These are phyloP conservation scores for Burhinus bistriatus DNA, from an alignment of 2,113 vertebrate genomes.

Conservation along the genomic window DNA sequence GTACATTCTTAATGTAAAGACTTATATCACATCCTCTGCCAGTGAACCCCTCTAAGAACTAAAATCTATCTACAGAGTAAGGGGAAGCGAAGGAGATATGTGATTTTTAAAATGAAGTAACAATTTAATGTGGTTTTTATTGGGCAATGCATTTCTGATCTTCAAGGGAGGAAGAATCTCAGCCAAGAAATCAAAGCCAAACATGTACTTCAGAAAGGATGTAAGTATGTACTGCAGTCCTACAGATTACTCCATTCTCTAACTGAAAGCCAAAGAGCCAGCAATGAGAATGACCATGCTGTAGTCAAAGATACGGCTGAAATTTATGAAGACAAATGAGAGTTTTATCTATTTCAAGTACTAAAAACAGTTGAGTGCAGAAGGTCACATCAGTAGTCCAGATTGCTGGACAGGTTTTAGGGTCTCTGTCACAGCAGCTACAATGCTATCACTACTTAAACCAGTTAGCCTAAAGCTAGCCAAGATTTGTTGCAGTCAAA, in stretches of 20 bases:
- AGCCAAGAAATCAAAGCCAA: background rate
- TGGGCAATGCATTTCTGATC: background rate
- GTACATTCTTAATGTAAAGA: background rate
- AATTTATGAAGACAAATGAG: background rate
- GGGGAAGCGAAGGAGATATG: background rate
- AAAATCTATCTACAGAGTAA: background rate
- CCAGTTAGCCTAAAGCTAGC: background rate
- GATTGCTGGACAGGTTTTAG: background rate
- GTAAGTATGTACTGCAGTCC: background rate
- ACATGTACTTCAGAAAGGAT: background rate
- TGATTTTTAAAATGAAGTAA: background rate
- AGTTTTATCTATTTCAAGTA: background rate
- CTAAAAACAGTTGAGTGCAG: background rate
- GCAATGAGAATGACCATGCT: background rate
- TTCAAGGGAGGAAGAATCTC: background rate
- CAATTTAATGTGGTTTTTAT: background rate
- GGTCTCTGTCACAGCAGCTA: background rate
- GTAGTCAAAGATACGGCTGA: background rate
- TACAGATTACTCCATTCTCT: background rate
- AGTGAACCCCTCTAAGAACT: background rate
- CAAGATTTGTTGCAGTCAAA: background rate
- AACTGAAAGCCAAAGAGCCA: background rate
- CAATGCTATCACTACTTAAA: background rate
- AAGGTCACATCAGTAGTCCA: background rate
- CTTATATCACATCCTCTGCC: background rate